Evolutionary conservation across 2,888 invertebrate species (phyloP), one percentile per base, ranked within the genome.

Genomic region (Nudaria mundana): DNA sequence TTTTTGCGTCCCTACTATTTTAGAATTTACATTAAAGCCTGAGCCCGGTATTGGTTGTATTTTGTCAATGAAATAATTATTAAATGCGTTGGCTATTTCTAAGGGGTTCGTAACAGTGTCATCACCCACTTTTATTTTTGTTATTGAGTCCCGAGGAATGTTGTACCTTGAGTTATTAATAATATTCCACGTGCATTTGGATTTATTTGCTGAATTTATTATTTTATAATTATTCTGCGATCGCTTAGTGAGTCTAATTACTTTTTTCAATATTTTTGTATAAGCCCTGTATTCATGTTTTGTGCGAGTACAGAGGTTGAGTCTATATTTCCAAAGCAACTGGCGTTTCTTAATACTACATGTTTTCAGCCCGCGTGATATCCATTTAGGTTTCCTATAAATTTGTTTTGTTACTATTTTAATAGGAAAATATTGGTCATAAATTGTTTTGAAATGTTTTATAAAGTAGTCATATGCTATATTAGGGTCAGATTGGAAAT

Each of bases 151-250:
- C 4, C 11, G 32, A 22, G 33, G 39, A 5, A 23, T 7, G 22
- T 39, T 34, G 1, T 18, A 7, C 22, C 30, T 34, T n/a, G 1
- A 1, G 12, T 34, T 23, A 30, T 30, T 34, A 4, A 30, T 39
- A 12, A 30, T 33, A 22, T 24, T 7, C 30, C 39, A 32, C 3
- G 23, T 23, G 5, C 26, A 3, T 26, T 39, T 39, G 7, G 15
- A 12, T 23, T 33, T 28, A 11, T 34, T 39, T 3, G 1, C 12
- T 3, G 33, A 28, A 23, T 20, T 4, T 20, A 3, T 4, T 3
- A 3, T 20, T 20, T 20, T 20, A 5, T 20, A 20, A 4, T 5
- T 10, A 8, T 25, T 34, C 30, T 34, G 34, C 6, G 34, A 11
- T 7, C 14, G 11, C 2, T 40, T 33, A 15, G 34, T 30, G 1